Evolutionary conservation across 1,140 invertebrate genomes (phyloP), one percentile per base, ranked within the genome.

Genomic region (Lordiphosa stackelbergi): DNA sequence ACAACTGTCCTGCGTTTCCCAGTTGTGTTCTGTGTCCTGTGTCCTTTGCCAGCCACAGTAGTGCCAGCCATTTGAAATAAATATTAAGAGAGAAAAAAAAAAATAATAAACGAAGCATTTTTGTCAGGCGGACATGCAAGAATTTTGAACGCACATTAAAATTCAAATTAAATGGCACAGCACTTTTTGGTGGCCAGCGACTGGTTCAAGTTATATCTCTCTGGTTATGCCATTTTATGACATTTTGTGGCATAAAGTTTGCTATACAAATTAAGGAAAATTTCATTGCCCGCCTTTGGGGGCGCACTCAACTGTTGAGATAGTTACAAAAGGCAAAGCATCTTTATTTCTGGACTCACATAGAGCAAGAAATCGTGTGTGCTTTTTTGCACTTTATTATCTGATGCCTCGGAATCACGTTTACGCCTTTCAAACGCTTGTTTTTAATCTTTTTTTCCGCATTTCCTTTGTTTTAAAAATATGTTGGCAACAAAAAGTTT

Each of bases 121-220:
- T 62, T 61, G 69, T 62, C 69, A 51, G 57, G 51, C 47, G 52
- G 47, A 35, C 45, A 54, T 60, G 36, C 52, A 66, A 46, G 52
- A 66, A 74, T 74, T 70, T 66, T 59, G 52, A 59, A 55, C 63
- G 57, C 62, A 73, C 66, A 68, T 66, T 49, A 81, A 63, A 78
- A 81, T 79, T 70, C 68, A 81, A 79, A 75, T 71, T 59, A 70
- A 81, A 81, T 46, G 53, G 36, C 46, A 57, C 7, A 35, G 34
- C 58, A 51, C 28, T 31, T 31, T 31, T 31, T 31, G 28, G 28
- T 31, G 7, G 28, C 28, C 28, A 8, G 6, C 28, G 28, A 31
- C 28, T 31, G 28, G 28, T 31, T 31, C 28, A 16, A 12, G 2
- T 24, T 24, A 24, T 24, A 24, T 31, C 28, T 31, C 28, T 16